Base-by-base conservation (phyloP, 2,113 vertebrate species). In the Oreochromis spilurus region DNA sequence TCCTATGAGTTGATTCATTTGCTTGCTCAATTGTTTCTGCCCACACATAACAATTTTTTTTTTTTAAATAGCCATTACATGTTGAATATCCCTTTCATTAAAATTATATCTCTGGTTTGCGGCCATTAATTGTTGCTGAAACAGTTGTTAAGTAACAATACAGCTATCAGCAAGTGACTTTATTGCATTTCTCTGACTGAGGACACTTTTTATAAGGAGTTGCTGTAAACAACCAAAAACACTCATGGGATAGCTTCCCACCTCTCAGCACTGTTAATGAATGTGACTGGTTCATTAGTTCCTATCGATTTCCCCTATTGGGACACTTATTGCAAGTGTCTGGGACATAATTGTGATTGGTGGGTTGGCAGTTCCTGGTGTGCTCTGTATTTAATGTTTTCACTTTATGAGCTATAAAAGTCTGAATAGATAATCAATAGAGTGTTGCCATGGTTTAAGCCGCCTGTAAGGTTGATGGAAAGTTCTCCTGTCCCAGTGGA, bases 371-470 rank as follows among this genome's bases (percentile, higher is more conserved):
- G 80, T 52, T 88, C 57, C 38, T 50, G 12, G 55, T 80, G 70
- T 70, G 75, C 80, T 62, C 62, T 2, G 6, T 75, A 54, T 86
- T 91, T 88, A 95, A 92, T 88, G 85, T 45, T 65, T 88, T 92
- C 80, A 77, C 81, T 94, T 94, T 92, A 94, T 94, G 93, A 93
- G 92, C 93, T 85, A 86, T 93, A 88, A 92, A 94, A 87, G 38
- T 83, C 80, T 85, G 70, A 93, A 93, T 88, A 92, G 87, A 93
- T 93, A 90, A 94, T 95, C 93, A 88, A 94, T 95, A 87, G 43
- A 21, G 36, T 84, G 88, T 92, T 83, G 21, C 84, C 58, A 31
- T 9, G 7, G 38, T 78, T 67, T 54, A n/a, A 83, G 72, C 58
- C 40, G 54, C 38, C 3, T 43, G 58, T 43, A 62, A 16, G 17